Conservation (phyloP, 2,888 invertebrate species). For the Keiferia lycopersicella region DNA sequence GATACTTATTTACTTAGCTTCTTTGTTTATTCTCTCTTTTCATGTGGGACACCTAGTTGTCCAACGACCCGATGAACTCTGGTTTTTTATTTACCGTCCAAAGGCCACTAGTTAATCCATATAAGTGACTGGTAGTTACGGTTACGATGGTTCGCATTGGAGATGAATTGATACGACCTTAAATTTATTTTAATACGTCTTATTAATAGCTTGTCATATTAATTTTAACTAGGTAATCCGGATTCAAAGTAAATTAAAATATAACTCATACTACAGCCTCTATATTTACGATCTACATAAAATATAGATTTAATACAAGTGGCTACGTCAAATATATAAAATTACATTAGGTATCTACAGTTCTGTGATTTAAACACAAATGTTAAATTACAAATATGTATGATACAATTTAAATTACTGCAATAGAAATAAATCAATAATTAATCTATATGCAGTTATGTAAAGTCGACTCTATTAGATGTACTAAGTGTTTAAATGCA, state of each 20-base stretch:
- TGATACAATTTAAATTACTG: conserved; percentile 19
- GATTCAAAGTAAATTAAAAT: background rate
- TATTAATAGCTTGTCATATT: conserved; percentile 2
- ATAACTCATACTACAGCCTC: background rate
- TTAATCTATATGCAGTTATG: background rate
- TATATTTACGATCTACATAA: background rate
- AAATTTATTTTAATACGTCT: background rate
- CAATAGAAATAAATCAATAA: background rate
- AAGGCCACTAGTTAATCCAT: no score
- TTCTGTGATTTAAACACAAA: background rate
- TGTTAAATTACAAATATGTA: background rate
- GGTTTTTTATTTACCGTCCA: no score
- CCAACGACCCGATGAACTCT: no score
- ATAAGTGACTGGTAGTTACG: background rate
- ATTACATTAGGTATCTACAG: background rate
- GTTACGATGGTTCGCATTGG: background rate
- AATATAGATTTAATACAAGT: background rate
- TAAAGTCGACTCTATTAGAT: background rate
- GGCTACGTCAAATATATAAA: background rate
- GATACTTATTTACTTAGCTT: no score
- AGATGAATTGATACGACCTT: conserved; percentile 14
- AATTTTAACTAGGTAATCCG: background rate
- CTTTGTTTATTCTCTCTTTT: no score
- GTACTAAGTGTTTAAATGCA: background rate
- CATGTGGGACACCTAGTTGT: no score